phyloP scores from a whole-genome alignment of 2,888 invertebrate genomes.

The Drepanosiphum platanoidis region DNA sequence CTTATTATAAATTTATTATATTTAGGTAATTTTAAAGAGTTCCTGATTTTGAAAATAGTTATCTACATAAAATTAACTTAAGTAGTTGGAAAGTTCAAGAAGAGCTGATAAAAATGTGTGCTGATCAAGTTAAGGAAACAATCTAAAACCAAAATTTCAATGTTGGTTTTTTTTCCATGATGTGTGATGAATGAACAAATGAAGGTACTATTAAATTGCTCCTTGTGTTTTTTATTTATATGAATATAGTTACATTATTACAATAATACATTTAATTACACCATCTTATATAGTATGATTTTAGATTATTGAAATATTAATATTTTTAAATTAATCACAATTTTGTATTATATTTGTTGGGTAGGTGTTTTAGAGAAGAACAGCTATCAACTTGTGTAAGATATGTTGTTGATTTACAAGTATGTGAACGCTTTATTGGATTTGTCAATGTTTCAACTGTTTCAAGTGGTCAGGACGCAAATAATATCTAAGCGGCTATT shows the following conservation, averaged over 20 bases:
- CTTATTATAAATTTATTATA: background rate
- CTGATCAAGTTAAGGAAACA: constrained; percentile 1
- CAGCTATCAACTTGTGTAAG: constrained; percentile 1
- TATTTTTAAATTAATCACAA: too few relatives aligned
- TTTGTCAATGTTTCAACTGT: constrained; percentile 14
- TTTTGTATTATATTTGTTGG: too few relatives aligned
- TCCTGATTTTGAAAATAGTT: background rate
- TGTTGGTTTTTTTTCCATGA: constrained; percentile 8
- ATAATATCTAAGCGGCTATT: background rate
- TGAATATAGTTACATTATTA: background rate
- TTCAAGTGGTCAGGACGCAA: background rate
- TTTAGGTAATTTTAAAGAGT: background rate
- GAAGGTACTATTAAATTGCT: background rate
- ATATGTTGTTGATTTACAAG: background rate
- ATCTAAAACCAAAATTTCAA: background rate
- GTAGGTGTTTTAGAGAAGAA: constrained; percentile 2
- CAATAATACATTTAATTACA: background rate
- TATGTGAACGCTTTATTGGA: constrained; percentile 6
- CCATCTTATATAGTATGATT: background rate
- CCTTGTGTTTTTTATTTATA: background rate
- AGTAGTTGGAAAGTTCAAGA: background rate
- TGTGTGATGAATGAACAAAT: constrained; percentile 1
- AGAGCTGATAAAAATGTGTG: constrained; percentile 1
- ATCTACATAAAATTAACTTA: constrained; percentile 1
- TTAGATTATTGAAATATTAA: background rate